Conservation (phyloP, 2,888 invertebrate species). For the Sisyra nigra region DNA sequence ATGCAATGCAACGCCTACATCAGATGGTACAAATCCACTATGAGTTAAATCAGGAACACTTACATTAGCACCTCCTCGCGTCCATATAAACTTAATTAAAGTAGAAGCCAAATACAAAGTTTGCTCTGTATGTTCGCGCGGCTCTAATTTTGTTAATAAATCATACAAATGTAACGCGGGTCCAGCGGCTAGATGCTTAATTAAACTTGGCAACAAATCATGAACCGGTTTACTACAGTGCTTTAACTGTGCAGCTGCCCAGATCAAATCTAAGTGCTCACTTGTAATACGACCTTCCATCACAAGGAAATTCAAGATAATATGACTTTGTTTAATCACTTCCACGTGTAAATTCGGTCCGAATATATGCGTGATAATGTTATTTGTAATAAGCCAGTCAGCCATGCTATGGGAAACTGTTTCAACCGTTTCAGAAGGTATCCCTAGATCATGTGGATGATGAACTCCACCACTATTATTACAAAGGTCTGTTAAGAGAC, state of each 20-base stretch:
- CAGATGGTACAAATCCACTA: constrained; percentile 26
- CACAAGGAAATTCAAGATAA: constrained; percentile 81
- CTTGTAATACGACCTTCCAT: constrained; percentile 81
- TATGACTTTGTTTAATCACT: constrained; percentile 89
- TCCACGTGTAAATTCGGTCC: constrained; percentile 96
- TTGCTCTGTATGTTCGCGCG: constrained; percentile 83
- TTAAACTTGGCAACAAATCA: constrained; percentile 76
- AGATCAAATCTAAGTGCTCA: constrained; percentile 82
- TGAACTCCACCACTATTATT: constrained; percentile 77
- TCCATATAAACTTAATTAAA: constrained; percentile 83
- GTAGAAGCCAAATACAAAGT: constrained; percentile 82
- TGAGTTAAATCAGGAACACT: constrained; percentile 25
- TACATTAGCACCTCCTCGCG: constrained; percentile 38
- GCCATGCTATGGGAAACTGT: constrained; percentile 70
- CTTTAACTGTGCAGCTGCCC: constrained; percentile 89
- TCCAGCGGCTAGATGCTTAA: constrained; percentile 75
- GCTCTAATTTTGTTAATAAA: constrained; percentile 71
- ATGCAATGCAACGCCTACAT: constrained; percentile 30
- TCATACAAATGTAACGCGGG: constrained; percentile 81
- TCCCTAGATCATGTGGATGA: constrained; percentile 8
- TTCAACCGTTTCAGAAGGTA: constrained; percentile 35
- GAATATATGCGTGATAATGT: constrained; percentile 85
- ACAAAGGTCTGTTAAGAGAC: constrained; percentile 78
- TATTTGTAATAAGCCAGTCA: constrained; percentile 76
- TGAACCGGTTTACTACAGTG: constrained; percentile 90